These are phyloP conservation scores for Takifugu flavidus DNA, from an alignment of 2,113 vertebrate species.

Conservation along the genomic window DNA sequence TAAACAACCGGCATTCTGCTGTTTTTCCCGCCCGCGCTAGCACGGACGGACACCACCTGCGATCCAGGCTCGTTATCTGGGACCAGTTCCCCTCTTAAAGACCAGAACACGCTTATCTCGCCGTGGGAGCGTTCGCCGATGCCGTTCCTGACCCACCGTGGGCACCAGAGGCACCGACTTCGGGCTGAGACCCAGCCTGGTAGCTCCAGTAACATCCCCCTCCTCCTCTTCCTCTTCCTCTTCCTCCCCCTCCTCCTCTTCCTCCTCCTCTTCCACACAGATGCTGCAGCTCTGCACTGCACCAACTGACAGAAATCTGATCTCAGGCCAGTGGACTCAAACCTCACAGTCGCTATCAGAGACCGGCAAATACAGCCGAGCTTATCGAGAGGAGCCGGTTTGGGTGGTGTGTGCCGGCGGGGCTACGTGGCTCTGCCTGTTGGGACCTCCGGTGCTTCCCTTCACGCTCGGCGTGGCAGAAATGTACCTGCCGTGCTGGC, in stretches of 20 bases:
- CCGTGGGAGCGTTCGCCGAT: too few species aligned
- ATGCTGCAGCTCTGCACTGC: slow-evolving; percentile 56
- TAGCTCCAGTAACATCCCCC: slow-evolving; percentile 25
- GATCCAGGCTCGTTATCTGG: too few species aligned
- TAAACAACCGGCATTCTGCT: too few species aligned
- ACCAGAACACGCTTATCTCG: too few species aligned
- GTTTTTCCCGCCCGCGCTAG: too few species aligned
- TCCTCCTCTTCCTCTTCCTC: slow-evolving; percentile 5
- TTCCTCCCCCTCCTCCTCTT: slow-evolving; percentile 12
- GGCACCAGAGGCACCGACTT: too few species aligned
- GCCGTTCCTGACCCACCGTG: too few species aligned
- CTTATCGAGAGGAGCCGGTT: slow-evolving; percentile 51
- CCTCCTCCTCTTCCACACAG: slow-evolving; percentile 25
- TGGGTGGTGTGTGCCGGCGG: slow-evolving; percentile 44
- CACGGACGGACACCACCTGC: too few species aligned
- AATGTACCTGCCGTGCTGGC: too few species aligned
- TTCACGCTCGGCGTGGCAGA: too few species aligned
- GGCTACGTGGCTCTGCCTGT: slow-evolving; percentile 2
- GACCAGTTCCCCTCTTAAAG: too few species aligned
- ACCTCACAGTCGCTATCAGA: slow-evolving; percentile 30
- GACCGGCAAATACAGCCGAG: slow-evolving; percentile 37
- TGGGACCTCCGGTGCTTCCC: too few species aligned
- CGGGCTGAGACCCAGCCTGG: slow-evolving; percentile 6
- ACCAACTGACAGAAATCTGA: slow-evolving; percentile 53
- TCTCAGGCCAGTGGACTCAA: slow-evolving; percentile 32